phyloP scores from a whole-genome alignment of 1,140 invertebrate genomes.

The Luehdorfia chinensis region DNA sequence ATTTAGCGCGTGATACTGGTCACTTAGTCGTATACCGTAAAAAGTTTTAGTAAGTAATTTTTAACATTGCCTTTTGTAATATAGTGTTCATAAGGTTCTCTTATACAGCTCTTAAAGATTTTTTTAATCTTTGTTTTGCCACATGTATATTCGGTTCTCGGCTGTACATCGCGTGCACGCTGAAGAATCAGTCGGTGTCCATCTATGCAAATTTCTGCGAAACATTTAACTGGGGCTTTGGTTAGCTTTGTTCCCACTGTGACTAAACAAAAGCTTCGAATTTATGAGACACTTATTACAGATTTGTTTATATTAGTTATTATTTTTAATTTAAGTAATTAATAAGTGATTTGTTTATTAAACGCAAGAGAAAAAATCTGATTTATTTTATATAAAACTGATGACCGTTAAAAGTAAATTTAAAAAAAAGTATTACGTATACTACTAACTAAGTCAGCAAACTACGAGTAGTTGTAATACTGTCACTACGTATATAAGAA shows the following conservation, averaged over 20 bases:
- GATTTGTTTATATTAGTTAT: constrained; percentile 4
- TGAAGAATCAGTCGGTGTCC: constrained; percentile 53
- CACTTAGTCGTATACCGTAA: too few relatives aligned
- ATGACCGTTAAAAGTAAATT: too few relatives aligned
- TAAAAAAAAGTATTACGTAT: too few relatives aligned
- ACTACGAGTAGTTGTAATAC: background rate
- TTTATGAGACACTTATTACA: constrained; percentile 30
- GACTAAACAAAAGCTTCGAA: constrained; percentile 43
- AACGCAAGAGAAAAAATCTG: too few relatives aligned
- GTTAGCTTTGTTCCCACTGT: constrained; percentile 43
- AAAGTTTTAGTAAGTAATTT: too few relatives aligned
- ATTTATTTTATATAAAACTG: too few relatives aligned
- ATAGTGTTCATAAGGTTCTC: too few relatives aligned
- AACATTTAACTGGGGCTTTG: constrained; percentile 62
- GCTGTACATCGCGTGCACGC: constrained; percentile 53
- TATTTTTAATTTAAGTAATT: constrained; percentile 1
- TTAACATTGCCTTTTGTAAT: too few relatives aligned
- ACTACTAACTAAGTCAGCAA: constrained; percentile 4
- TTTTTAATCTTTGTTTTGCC: background rate
- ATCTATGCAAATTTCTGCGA: constrained; percentile 75
- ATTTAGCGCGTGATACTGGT: constrained; percentile 8
- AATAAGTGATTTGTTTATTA: too few relatives aligned
- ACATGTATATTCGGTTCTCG: constrained; percentile 9
- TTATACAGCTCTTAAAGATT: too few relatives aligned
- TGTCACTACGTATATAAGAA: too few relatives aligned